phyloP scores from a whole-genome alignment of 2,888 invertebrate species.

The Toxonevra muliebris region DNA sequence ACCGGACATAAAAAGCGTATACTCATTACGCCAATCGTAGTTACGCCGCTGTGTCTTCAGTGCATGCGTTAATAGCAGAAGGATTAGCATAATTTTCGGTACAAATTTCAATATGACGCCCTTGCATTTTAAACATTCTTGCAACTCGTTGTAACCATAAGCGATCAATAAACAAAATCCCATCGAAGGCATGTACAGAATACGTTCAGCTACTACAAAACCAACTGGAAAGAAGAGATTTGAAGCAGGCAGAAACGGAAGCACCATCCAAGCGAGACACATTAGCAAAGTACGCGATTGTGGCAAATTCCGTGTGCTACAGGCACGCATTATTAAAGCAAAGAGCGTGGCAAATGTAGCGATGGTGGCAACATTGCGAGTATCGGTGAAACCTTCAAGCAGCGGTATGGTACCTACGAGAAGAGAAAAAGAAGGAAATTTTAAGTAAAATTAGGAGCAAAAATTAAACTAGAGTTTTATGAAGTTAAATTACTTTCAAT shows the following conservation, averaged over 20 bases:
- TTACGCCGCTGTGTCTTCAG: constrained; percentile 88
- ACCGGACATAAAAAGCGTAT: constrained; percentile 93
- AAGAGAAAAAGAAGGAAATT: background rate
- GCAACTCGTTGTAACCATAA: constrained; percentile 80
- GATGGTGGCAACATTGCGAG: constrained; percentile 82
- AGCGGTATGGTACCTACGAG: constrained; percentile 72
- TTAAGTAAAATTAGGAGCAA: background rate
- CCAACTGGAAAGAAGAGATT: constrained; percentile 98
- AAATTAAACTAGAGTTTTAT: constrained; percentile 1
- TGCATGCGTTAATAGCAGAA: constrained; percentile 80
- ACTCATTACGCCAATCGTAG: constrained; percentile 93
- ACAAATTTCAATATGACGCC: background rate
- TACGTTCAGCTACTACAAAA: constrained; percentile 95
- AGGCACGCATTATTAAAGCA: constrained; percentile 63
- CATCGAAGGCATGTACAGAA: constrained; percentile 97
- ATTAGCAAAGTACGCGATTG: constrained; percentile 76
- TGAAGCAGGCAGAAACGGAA: constrained; percentile 95
- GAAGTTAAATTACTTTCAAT: background rate
- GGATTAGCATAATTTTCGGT: constrained; percentile 64
- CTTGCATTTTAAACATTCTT: constrained; percentile 15
- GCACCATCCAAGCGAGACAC: constrained; percentile 84
- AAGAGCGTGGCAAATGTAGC: constrained; percentile 70
- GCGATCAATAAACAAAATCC: constrained; percentile 94
- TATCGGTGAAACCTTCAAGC: constrained; percentile 80
- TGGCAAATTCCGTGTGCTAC: constrained; percentile 70